Evolutionary conservation across 2,113 vertebrate species (phyloP), one percentile per base, ranked within the genome.

Genomic region (Falco punctatus): DNA sequence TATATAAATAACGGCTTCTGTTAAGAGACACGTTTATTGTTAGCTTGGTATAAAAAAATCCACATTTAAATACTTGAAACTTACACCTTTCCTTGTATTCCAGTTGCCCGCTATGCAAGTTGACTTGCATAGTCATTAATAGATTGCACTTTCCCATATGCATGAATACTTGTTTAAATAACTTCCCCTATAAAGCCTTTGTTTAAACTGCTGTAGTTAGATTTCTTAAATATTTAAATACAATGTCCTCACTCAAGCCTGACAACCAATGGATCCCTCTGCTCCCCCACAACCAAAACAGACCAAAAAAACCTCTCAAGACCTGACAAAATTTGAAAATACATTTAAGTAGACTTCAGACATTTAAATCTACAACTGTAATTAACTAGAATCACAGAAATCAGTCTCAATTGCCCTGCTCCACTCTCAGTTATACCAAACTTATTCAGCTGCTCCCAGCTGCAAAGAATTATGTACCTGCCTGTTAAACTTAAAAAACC

Each of bases 401-500:
- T 40, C 42, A 22, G 13, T 33, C 17, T 49, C 42, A 75, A 3
- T 42, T 67, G 57, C 20, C 42, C 24, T 72, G 24, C 19, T 22
- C 8, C 4, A 20, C 28, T n/a, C 15, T 72, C 33, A 49, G 15
- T 57, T 81, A 28, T 55, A 23, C 40, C 40, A 72, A 57, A n/a
- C 20, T 1, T 16, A 65, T 49, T 24, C 58, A 72, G 17, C 16
- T 1, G 1, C 23, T 57, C 24, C 30, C 26, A 24, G 14, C 19
- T 58, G 15, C 30, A 57, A 40, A 55, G 40, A 33, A 71, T 71
- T 54, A 19, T n/a, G 27, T 38, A 38, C 17, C 33, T 20, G 12
- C 11, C 5, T 33, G 19, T 38, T 71, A 71, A 55, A 38, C 23
- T 62, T 38, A 0, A 46, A 71, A 24, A 1, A 0, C 5, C 23